phyloP scores from a whole-genome alignment of 1,140 invertebrate species.

The Reticulitermes speratus region DNA sequence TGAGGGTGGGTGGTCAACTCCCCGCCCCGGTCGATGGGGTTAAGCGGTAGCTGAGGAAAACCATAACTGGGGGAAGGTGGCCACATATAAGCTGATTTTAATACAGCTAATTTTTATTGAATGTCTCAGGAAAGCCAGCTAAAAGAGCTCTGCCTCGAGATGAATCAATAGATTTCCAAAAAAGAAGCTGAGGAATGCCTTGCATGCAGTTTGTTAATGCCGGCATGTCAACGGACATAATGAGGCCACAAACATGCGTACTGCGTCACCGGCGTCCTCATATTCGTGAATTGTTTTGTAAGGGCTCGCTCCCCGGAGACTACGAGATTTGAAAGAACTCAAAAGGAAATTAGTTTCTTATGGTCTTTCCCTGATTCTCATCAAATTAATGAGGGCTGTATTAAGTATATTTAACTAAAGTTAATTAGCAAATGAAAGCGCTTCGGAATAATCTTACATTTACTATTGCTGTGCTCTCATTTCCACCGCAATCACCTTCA shows the following conservation, averaged over 20 bases:
- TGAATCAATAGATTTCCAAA: too few relatives aligned
- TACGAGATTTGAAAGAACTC: not conserved
- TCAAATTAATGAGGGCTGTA: not conserved
- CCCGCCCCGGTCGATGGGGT: too few relatives aligned
- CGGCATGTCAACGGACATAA: not conserved
- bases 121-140: too few relatives aligned
- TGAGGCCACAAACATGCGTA: not conserved
- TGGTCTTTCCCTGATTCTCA: not conserved
- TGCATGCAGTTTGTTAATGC: too few relatives aligned
- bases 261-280: not conserved
- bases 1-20: too few relatives aligned
- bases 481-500: too few relatives aligned
- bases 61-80: too few relatives aligned
- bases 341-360: not conserved
- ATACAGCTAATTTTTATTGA: too few relatives aligned
- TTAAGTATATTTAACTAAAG: not conserved
- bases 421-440: not conserved
- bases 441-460: not conserved
- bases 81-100: too few relatives aligned
- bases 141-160: too few relatives aligned
- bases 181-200: too few relatives aligned
- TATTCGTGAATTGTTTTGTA: not conserved
- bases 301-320: not conserved
- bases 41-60: too few relatives aligned
- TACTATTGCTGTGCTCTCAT: not conserved